These are phyloP conservation scores for Kryphioiulus occultus DNA, from an alignment of 2,888 invertebrate genomes.

Conservation along the genomic window DNA sequence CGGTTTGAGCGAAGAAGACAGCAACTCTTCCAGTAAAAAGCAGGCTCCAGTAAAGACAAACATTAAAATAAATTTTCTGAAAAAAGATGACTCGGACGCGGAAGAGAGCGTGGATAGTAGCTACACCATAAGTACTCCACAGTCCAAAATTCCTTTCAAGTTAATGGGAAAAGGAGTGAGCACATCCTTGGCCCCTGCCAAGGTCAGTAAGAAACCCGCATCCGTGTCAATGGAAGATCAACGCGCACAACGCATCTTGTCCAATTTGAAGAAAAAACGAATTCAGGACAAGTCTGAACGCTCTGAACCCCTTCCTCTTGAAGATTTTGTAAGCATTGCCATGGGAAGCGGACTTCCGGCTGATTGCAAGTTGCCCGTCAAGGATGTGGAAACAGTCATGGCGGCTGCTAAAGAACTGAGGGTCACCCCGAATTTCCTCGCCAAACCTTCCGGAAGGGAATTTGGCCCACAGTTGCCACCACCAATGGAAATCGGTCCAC, in stretches of 20 bases:
- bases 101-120: not conserved
- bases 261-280: not conserved
- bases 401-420: not conserved
- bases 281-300: not conserved
- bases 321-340: constrained; percentile 6
- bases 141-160: not conserved
- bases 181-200: not conserved
- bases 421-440: not conserved
- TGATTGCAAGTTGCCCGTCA: not conserved
- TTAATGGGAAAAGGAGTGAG: constrained; percentile 12
- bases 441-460: not conserved
- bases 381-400: not conserved
- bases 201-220: not conserved
- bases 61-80: not conserved
- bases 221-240: not conserved
- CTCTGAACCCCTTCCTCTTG: not conserved
- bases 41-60: not conserved
- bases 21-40: not conserved
- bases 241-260: not conserved
- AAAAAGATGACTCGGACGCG: not conserved
- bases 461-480: not conserved
- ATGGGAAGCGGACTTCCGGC: not conserved
- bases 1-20: not conserved
- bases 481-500: not conserved
- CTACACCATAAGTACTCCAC: not conserved